phyloP scores from a whole-genome alignment of 2,113 vertebrate species.

The Ancistrus triradiatus region DNA sequence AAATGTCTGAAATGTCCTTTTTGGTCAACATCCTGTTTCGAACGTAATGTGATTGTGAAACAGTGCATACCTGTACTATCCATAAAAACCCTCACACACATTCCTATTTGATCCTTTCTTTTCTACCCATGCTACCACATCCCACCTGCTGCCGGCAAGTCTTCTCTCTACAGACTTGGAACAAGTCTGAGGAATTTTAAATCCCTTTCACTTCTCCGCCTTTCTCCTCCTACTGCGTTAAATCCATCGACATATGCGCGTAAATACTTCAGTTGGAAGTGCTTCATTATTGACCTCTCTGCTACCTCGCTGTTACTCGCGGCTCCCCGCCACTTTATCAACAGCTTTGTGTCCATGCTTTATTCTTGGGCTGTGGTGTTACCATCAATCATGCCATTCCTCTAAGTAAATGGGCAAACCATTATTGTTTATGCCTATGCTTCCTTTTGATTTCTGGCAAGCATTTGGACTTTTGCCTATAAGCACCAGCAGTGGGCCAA shows the following conservation, averaged over 20 bases:
- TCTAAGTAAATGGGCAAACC: neutral
- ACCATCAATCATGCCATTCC: conserved; percentile 12
- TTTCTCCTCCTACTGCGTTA: conserved; percentile 9
- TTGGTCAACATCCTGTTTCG: no score
- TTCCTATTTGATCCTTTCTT: no score
- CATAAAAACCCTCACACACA: no score
- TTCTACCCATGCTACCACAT: no score
- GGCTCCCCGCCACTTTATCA: neutral
- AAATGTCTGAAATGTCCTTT: no score
- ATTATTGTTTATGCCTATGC: neutral
- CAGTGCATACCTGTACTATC: no score
- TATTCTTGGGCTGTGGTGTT: neutral
- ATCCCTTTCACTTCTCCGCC: conserved; percentile 9
- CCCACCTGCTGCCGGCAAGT: no score
- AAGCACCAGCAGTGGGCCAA: neutral
- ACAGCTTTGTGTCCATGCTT: neutral
- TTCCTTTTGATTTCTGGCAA: neutral
- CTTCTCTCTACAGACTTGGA: no score
- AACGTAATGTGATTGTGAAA: no score
- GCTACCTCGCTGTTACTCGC: neutral
- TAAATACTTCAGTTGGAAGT: conserved; percentile 9
- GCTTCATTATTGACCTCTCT: conserved; percentile 19
- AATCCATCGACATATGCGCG: neutral
- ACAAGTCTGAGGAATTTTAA: conserved; percentile 3
- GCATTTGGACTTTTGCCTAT: neutral